A percentile compares a stretch with the other conserved stretches of the same genome.
Conservation (phyloP, 1,140 invertebrate genomes). For the Eriosoma lanigerum region DNA sequence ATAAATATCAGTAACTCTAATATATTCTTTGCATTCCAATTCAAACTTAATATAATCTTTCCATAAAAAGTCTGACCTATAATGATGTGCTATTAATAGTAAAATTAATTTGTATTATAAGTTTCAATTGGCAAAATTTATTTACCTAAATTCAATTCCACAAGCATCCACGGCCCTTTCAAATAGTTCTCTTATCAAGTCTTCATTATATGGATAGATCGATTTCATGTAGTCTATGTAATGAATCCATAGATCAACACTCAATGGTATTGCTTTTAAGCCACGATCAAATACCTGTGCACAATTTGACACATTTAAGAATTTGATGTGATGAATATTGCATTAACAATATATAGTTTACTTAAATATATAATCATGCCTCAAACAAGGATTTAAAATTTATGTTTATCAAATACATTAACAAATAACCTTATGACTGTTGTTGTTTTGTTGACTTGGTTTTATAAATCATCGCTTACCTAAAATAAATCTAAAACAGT, state of each 20-base stretch:
- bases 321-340: not conserved
- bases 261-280: conserved; percentile 91
- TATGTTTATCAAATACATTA: conserved; percentile 23
- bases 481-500: conserved; percentile 49
- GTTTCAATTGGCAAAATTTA: conserved; percentile 8
- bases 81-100: not conserved
- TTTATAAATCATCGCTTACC: conserved; percentile 51
- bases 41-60: conserved; percentile 97
- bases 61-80: conserved; percentile 92
- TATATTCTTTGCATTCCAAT: conserved; percentile 74
- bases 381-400: conserved; percentile 28
- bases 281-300: conserved; percentile 92
- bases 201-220: conserved; percentile 73
- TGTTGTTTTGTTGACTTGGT: too few relatives aligned
- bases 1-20: conserved; percentile 81
- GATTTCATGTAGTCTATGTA: conserved; percentile 87
- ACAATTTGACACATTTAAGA: conserved; percentile 43
- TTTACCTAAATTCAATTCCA: conserved; percentile 86
- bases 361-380: conserved; percentile 42
- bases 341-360: not conserved
- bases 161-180: conserved; percentile 84
- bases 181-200: conserved; percentile 78
- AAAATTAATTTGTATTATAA: not conserved
- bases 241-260: conserved; percentile 96
- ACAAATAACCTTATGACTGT: conserved; percentile 51